Base-by-base conservation (phyloP, 2,888 invertebrate genomes). In the Congeria kusceri region DNA sequence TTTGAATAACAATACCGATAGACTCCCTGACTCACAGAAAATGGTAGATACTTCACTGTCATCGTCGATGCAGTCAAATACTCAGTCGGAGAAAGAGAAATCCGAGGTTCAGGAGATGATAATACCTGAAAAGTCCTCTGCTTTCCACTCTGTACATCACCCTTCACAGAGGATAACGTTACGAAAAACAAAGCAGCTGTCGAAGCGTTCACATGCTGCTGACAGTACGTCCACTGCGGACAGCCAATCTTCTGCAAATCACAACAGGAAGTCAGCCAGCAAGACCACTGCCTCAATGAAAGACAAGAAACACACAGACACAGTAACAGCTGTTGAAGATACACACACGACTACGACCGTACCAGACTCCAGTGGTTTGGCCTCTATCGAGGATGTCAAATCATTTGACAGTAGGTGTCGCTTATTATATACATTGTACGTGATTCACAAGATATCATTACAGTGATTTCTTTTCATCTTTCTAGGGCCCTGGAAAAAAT, bases 71-170 rank as follows among this genome's bases (percentile, higher is more conserved):
- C 79, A 59, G 69, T 71, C 20, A 18, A 57, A 23, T 53, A 77
- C 73, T 67, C 49, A 57, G 18, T 27, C 47, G 23, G 76, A 82
- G 13, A 72, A 76, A 66, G 79, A 82, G 11, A 77, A 62, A 44
- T 28, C 73, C n/a, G 27, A 28, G 5, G 58, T 68, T 13, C 83
- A 80, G 28, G 86, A 88, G 28, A 66, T 71, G 28, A 67, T 81
- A 29, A 71, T 76, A 46, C 68, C 87, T 13, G 89, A 89, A 85
- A 89, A 89, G 88, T 87, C 88, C 84, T 83, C 74, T 47, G 59
- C 81, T 9, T 61, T 66, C 27, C 81, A 85, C n/a, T 59, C 63
- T 44, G 53, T 25, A 4, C 20, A 53, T 53, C 53, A 53, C 9
- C 13, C 20, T 5, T 85, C 86, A 39, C 87, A 85, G 61, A 85